phyloP scores from a whole-genome alignment of 1,140 invertebrate genomes.

The Vollenhovia emeryi region DNA sequence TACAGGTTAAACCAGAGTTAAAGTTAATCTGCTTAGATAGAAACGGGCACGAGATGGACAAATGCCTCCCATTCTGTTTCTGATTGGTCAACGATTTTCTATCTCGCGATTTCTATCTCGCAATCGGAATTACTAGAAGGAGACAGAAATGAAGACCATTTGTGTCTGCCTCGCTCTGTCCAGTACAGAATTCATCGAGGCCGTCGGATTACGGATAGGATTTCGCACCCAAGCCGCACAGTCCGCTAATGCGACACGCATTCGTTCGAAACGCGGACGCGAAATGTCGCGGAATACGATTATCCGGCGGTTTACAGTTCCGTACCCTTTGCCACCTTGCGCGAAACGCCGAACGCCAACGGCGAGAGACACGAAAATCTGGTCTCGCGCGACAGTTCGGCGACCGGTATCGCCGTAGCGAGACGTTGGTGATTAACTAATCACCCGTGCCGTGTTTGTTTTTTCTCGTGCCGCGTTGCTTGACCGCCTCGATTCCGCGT shows the following conservation, averaged over 20 bases:
- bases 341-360: neutral
- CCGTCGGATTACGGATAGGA: constrained; percentile 35
- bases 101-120: too few relatives aligned
- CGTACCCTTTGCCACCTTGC: neutral
- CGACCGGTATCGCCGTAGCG: too few relatives aligned
- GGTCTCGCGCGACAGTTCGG: too few relatives aligned
- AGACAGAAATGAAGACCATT: too few relatives aligned
- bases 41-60: too few relatives aligned
- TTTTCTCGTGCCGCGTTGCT: neutral
- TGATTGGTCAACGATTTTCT: too few relatives aligned
- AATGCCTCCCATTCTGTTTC: too few relatives aligned
- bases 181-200: too few relatives aligned
- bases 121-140: too few relatives aligned
- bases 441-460: neutral
- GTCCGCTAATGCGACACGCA: constrained; percentile 23
- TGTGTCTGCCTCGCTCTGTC: too few relatives aligned
- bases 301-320: neutral
- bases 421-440: neutral
- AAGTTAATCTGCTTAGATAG: too few relatives aligned
- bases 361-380: neutral
- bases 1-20: too few relatives aligned
- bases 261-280: neutral
- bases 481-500: neutral
- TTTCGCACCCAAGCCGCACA: neutral
- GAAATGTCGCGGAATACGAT: constrained; percentile 26